Base-by-base conservation (phyloP, 2,113 vertebrate species). In the Trinectes maculatus region DNA sequence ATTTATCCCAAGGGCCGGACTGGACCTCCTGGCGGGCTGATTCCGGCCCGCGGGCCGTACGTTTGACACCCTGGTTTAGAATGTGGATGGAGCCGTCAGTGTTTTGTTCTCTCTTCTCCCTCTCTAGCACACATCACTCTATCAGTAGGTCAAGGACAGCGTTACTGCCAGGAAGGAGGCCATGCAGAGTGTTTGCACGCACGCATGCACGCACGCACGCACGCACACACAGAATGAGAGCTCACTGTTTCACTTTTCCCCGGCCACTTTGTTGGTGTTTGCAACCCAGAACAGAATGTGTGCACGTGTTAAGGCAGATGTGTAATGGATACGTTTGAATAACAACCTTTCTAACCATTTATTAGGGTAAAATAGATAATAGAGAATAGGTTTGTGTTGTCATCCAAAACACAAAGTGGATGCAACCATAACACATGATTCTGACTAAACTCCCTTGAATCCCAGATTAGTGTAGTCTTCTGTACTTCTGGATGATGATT, bases 141-240 rank as follows among this genome's bases (percentile, higher is more conserved):
- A 59, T 76, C 71, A 77, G 74, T 84, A 25, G 80, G 80, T 85
- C 86, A 88, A 89, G 88, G 85, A 86, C 77, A 25, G 47, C 25
- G 68, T 72, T 42, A 43, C 53, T 39, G 59, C 36, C 1, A 9
- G 77, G 77, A 87, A 83, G 58, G 72, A 86, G 83, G 83, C 60
- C 82, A 67, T 33, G 44, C 76, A 36, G 60, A 44, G 49, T 37
- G 65, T 74, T 69, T 52, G 72, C 56, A 34, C 22, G 11, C 15
- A 48, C 22, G 22, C 46, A 19, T 34, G 21, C 48, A 25, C 39
- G n/a, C 34, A 37, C 9, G 44, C 16, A 33, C 29, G 12, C 48
- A 26, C 33, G 26, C 18, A 39, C 49, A 21, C 19, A 46, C 18
- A 37, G 8, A 19, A 57, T n/a, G 15, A 67, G 25, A 26, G 42